Evolutionary conservation across 2,797 vertebrate species (phyloP).

Genomic region (Tapera naevia): DNA sequence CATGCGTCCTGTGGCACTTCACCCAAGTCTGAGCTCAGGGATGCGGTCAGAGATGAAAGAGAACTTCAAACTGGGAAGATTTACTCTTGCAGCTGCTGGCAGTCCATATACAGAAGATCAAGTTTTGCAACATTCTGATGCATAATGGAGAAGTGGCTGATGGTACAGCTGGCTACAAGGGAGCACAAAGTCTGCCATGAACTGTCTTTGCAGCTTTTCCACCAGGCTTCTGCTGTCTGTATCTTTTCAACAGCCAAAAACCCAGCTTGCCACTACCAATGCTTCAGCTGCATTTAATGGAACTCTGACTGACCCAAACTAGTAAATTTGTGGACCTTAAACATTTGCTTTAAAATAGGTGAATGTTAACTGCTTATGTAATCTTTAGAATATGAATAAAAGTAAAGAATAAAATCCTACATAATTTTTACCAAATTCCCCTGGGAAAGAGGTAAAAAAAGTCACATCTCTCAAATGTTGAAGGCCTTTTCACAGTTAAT

Average conservation of each 20-base stretch:
- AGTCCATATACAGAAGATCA: background rate
- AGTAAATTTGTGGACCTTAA: background rate
- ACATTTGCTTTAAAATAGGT: background rate
- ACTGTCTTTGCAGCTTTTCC: background rate
- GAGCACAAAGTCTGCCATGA: background rate
- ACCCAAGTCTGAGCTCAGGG: background rate
- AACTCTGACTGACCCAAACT: background rate
- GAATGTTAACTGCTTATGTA: background rate
- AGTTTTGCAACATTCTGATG: background rate
- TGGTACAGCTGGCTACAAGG: background rate
- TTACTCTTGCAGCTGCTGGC: background rate
- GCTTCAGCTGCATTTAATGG: background rate
- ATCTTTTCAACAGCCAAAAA: background rate
- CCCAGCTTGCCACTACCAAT: background rate
- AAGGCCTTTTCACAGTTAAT: background rate
- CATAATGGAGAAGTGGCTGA: background rate
- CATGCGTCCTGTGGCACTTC: rapidly evolving
- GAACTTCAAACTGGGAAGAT: background rate
- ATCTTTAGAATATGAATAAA: background rate
- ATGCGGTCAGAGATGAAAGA: background rate
- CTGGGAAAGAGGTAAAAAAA: rapidly evolving
- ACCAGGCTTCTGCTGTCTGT: background rate
- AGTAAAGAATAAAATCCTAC: background rate
- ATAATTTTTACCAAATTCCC: background rate
- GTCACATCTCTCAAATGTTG: background rate